Percentiles rank a stretch among this genome's conserved stretches.
Evolutionary conservation across 1,140 invertebrate genomes (phyloP).

Genomic region (Pachypeltis micranthus): DNA sequence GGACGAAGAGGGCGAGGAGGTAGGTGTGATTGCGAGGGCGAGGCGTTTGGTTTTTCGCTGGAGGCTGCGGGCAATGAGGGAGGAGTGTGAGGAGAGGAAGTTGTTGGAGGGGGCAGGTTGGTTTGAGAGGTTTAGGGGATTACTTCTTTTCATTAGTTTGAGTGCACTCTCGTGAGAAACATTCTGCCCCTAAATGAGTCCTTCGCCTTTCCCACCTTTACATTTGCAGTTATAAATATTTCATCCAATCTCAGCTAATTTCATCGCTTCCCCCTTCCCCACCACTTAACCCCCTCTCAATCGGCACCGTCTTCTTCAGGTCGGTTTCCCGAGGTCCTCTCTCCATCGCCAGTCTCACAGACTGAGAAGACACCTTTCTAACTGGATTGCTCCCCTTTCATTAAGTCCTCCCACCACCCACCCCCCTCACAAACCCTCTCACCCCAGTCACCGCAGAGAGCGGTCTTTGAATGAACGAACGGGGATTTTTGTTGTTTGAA

Average conservation of each 20-base stretch:
- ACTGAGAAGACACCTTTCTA: constrained; percentile 7
- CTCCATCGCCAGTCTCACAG: not conserved
- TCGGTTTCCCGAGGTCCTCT: not conserved
- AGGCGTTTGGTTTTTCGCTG: no score
- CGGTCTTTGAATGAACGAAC: no score
- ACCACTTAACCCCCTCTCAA: not conserved
- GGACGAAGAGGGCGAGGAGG: not conserved
- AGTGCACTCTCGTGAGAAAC: constrained; percentile 2
- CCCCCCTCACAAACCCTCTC: not conserved
- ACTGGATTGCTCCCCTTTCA: constrained; percentile 11
- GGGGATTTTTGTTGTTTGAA: no score
- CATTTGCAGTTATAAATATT: constrained; percentile 18
- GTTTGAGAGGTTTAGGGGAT: constrained; percentile 14
- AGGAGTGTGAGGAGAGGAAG: constrained; percentile 1
- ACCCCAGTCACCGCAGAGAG: not conserved
- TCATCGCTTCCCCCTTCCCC: constrained; percentile 8
- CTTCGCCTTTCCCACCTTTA: constrained; percentile 10
- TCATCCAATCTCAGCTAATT: constrained; percentile 17
- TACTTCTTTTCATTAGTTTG: constrained; percentile 16
- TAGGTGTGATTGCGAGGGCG: no score
- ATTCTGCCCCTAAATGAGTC: constrained; percentile 6
- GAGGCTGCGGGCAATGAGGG: not conserved
- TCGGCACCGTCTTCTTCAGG: not conserved
- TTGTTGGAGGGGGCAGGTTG: constrained; percentile 1
- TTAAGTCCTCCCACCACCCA: not conserved